These are phyloP conservation scores for Cyprinella venusta DNA, from an alignment of 2,797 vertebrate genomes.

Conservation along the genomic window DNA sequence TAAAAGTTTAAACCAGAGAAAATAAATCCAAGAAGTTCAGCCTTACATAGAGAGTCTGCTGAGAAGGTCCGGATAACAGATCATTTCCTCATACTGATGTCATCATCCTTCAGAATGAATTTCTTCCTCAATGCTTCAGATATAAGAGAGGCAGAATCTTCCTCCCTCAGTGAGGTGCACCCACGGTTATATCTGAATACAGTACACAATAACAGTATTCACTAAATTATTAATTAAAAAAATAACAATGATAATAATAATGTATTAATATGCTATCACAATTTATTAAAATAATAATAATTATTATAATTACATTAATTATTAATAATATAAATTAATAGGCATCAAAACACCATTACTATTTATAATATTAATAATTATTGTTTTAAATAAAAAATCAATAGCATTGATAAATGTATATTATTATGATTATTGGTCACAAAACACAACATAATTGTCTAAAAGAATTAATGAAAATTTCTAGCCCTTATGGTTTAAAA, in stretches of 20 bases:
- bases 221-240: background rate
- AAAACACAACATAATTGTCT: background rate
- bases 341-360: too few species aligned
- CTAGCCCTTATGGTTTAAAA: background rate
- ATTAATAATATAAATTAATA: too few species aligned
- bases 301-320: background rate
- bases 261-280: background rate
- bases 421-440: background rate
- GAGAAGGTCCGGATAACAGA: conserved; percentile 26
- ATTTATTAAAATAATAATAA: background rate
- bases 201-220: background rate
- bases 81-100: conserved; percentile 76
- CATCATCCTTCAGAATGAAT: conserved; percentile 93
- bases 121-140: conserved; percentile 94
- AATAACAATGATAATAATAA: background rate
- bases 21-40: conserved; percentile 16
- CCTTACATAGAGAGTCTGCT: conserved; percentile 69
- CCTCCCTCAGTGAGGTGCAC: conserved; percentile 87
- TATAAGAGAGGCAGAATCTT: conserved; percentile 91
- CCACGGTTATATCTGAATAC: conserved; percentile 82
- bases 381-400: too few species aligned
- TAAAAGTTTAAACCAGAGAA: conserved; percentile 5
- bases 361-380: too few species aligned
- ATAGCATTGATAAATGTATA: background rate
- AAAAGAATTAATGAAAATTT: background rate